These are phyloP conservation scores for Myripristis murdjan DNA, from an alignment of 2,797 vertebrate genomes.

Conservation along the genomic window DNA sequence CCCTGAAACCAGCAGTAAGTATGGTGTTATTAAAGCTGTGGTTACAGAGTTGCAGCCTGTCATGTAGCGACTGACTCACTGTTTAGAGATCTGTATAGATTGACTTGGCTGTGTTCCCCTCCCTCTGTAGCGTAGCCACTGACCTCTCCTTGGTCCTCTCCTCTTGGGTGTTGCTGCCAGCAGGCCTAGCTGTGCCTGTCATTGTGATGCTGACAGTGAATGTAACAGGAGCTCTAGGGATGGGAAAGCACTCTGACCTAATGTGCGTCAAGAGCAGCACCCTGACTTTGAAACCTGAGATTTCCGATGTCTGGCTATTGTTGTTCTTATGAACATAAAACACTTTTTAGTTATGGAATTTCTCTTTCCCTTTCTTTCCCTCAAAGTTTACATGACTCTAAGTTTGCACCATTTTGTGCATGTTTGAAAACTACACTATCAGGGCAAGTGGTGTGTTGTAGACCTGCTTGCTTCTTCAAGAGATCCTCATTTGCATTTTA, in stretches of 20 bases:
- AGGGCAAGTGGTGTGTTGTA: no score
- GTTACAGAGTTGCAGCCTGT: no score
- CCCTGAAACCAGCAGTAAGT: neutral
- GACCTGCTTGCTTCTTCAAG: neutral
- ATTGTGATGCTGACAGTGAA: slow-evolving; percentile 69
- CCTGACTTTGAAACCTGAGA: slow-evolving; percentile 54
- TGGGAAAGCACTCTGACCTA: slow-evolving; percentile 40
- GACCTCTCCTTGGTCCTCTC: slow-evolving; percentile 62
- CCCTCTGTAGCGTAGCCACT: slow-evolving; percentile 43
- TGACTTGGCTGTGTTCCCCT: slow-evolving; percentile 11
- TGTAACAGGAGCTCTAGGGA: slow-evolving; percentile 63
- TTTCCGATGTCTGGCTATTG: slow-evolving; percentile 33
- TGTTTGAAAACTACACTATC: neutral
- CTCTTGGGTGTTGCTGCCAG: slow-evolving; percentile 60
- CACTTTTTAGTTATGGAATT: neutral
- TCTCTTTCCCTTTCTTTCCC: neutral
- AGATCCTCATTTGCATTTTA: no score
- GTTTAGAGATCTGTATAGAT: slow-evolving; percentile 17
- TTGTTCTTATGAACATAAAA: slow-evolving; percentile 31
- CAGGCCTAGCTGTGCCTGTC: slow-evolving; percentile 64
- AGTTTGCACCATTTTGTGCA: neutral
- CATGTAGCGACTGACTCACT: slow-evolving; percentile 12
- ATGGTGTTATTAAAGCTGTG: neutral
- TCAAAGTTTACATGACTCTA: neutral
- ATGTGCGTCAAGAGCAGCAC: slow-evolving; percentile 51